phyloP scores from a whole-genome alignment of 2,888 invertebrate species.

The Lissonota sp. region DNA sequence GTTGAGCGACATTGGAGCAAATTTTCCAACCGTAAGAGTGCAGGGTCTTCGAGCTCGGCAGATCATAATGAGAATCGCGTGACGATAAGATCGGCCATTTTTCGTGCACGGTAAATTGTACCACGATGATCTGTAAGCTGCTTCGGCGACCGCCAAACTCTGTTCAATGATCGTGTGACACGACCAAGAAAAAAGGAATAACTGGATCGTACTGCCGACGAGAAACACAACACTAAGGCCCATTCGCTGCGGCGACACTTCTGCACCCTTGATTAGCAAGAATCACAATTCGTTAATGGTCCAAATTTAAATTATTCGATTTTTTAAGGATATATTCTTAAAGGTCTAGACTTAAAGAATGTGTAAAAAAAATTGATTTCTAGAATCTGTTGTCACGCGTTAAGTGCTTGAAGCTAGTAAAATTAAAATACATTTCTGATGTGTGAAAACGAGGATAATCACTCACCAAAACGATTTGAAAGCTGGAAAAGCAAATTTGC shows the following conservation, averaged over 20 bases:
- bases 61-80: conserved; percentile 66
- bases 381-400: no score
- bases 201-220: conserved; percentile 63
- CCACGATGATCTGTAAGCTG: conserved; percentile 68
- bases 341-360: no score
- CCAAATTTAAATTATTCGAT: neutral
- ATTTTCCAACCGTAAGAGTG: conserved; percentile 68
- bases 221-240: conserved; percentile 42
- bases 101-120: conserved; percentile 61
- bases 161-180: conserved; percentile 69
- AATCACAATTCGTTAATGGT: neutral
- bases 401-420: no score
- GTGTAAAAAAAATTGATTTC: no score
- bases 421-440: no score
- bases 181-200: conserved; percentile 70
- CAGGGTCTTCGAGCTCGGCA: conserved; percentile 68
- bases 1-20: conserved; percentile 70
- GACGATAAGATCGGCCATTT: conserved; percentile 59
- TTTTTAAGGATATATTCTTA: no score
- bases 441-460: neutral
- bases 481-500: conserved; percentile 62
- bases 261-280: conserved; percentile 10
- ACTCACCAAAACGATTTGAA: conserved; percentile 63
- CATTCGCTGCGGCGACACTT: conserved; percentile 10
- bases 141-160: conserved; percentile 67